Evolutionary conservation across 2,113 vertebrate genomes (phyloP), one percentile per base, ranked within the genome.

Genomic region (Urocolius indicus): DNA sequence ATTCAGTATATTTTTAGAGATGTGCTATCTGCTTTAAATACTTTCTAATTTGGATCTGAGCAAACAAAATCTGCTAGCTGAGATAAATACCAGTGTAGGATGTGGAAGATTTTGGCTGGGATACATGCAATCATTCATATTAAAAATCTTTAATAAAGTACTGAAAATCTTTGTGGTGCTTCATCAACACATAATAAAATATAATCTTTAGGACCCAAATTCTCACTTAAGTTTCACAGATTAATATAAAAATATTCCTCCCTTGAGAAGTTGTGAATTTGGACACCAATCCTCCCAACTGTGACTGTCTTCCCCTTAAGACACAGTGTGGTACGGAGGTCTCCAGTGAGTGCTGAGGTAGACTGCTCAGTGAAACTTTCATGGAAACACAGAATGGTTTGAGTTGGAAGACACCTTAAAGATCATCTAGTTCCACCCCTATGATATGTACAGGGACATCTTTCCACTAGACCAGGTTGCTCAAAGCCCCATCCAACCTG

Each of bases 41-140:
- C 91, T 96, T 87, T 96, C 90, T 96, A 94, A 90, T 97, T 96
- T 96, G 84, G 91, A 95, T 96, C 93, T 89, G 23, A 94, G 86
- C 80, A 94, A 97, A 97, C 93, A 97, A 91, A 96, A 96, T 97
- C 91, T 97, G 93, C 66, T 84, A 88, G 92, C 92, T 91, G 92
- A 96, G 91, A 95, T 93, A 97, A 97, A 96, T 95, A 96, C 94
- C 91, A 94, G 51, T 79, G 94, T 81, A 93, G 76, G 83, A 94
- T 91, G 68, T 38, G 82, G 63, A 82, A 95, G 92, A 92, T 95
- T 91, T 95, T 93, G 95, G 78, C 89, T 90, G 54, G 34, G 49
- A 84, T 95, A 74, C 57, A 93, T 90, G 91, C 72, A 91, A 84
- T 88, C 75, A 96, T 81, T 91, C 93, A 84, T 75, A 87, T 90